Evolutionary conservation across 2,888 invertebrate genomes (phyloP), one percentile per base, ranked within the genome.

Genomic region (Harmothoe impar): DNA sequence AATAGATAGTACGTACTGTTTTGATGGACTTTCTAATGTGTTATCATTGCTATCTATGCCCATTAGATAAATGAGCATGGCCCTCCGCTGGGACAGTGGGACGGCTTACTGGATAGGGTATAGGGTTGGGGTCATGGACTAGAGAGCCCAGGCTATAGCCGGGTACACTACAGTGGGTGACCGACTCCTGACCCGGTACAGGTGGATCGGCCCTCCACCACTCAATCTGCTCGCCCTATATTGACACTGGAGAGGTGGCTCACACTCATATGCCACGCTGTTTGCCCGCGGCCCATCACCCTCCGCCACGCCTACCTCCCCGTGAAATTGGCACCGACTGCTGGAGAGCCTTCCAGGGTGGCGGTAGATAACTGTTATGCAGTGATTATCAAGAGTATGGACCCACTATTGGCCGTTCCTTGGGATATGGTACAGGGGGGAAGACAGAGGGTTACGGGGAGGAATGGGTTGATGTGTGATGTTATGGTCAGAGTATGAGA

Each of bases 211-310:
- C 62, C 62, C 62, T 20, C 23, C n/a, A n/a, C 62, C n/a, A 62
- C 62, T 62, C 62, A 62, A 62, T 62, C 62, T 62, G 62, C 62
- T n/a, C 62, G 23, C 23, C 62, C 7, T 62, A 20, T 62, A 62
- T 20, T 20, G 62, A 62, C 20, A 62, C 62, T 62, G 7, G 62
- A 62, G 62, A 20, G 62, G 43, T n/a, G 23, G 62, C 20, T 62
- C 62, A n/a, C 62, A 62, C 62, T 62, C 62, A 62, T n/a, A 62
- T 62, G n/a, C 23, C 12, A 62, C 62, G 62, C 62, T 62, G 62
- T 62, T 62, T 62, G 62, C 62, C 62, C 62, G 62, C 62, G 23
- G 62, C 43, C 43, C 43, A 43, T 3, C 10, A 15, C 62, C 62
- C 62, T 3, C 23, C 62, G 62, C 62, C 62, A 62, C 62, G 62